These are phyloP conservation scores for Tetranychus piercei DNA, from an alignment of 2,888 invertebrate genomes.

Conservation along the genomic window DNA sequence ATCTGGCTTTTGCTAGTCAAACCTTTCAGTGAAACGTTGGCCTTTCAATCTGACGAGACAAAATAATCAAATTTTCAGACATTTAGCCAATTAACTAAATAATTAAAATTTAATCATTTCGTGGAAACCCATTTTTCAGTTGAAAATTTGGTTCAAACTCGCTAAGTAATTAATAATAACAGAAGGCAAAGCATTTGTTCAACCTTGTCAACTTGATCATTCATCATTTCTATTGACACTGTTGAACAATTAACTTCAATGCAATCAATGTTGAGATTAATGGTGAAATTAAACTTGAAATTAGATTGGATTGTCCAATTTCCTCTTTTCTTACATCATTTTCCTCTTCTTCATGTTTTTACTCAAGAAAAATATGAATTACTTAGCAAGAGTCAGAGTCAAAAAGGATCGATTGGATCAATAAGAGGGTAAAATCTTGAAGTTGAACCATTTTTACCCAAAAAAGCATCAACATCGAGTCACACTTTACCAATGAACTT, in stretches of 20 bases:
- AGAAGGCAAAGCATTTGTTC: no score
- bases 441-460: neutral
- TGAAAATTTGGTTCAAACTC: no score
- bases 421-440: neutral
- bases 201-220: no score
- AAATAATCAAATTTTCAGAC: no score
- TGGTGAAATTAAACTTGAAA: neutral
- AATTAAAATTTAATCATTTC: no score
- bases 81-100: no score
- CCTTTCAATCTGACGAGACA: no score
- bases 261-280: neutral
- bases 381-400: neutral
- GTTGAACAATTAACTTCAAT: neutral
- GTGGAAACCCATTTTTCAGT: no score
- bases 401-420: neutral
- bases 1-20: no score
- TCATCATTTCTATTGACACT: no score
- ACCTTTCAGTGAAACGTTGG: no score
- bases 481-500: neutral
- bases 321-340: neutral
- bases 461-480: neutral
- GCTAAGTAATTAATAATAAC: no score
- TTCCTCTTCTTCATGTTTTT: neutral
- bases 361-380: neutral
- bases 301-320: neutral